Evolutionary conservation across 2,113 vertebrate genomes (phyloP).

Genomic region (Probosciger aterrimus): DNA sequence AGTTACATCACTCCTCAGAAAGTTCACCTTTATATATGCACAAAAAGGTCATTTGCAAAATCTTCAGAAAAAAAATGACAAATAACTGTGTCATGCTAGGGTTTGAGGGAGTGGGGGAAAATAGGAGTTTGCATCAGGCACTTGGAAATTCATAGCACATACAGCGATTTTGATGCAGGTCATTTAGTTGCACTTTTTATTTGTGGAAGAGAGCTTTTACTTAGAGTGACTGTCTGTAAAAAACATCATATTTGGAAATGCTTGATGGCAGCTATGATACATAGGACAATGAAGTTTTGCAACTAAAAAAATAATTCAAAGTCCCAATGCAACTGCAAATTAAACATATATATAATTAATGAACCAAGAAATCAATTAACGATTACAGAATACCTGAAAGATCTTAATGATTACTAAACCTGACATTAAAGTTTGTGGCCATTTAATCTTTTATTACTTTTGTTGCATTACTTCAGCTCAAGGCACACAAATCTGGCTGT

Average conservation of each 20-base stretch:
- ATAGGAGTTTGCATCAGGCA: neutral
- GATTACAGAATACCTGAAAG: neutral
- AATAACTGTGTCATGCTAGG: neutral
- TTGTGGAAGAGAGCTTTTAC: neutral
- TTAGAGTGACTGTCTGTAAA: neutral
- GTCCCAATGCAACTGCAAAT: neutral
- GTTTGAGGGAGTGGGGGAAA: neutral
- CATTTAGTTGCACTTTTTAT: neutral
- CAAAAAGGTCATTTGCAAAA: conserved; percentile 24
- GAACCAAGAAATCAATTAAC: neutral
- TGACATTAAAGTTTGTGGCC: neutral
- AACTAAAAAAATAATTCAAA: neutral
- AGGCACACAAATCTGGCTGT: neutral
- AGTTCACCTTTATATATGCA: conserved; percentile 7
- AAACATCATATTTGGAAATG: neutral
- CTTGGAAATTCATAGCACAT: neutral
- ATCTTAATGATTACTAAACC: neutral
- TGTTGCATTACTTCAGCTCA: neutral
- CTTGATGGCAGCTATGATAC: neutral
- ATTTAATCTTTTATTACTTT: conserved; percentile 11
- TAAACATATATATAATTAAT: neutral
- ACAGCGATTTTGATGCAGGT: neutral
- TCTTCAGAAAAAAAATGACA: neutral
- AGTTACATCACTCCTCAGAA: conserved; percentile 3
- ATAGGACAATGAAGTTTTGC: neutral